A percentile compares a stretch with the other conserved stretches of the same genome.
Conservation (phyloP, 2,888 invertebrate species). For the Celastrina argiolus region DNA sequence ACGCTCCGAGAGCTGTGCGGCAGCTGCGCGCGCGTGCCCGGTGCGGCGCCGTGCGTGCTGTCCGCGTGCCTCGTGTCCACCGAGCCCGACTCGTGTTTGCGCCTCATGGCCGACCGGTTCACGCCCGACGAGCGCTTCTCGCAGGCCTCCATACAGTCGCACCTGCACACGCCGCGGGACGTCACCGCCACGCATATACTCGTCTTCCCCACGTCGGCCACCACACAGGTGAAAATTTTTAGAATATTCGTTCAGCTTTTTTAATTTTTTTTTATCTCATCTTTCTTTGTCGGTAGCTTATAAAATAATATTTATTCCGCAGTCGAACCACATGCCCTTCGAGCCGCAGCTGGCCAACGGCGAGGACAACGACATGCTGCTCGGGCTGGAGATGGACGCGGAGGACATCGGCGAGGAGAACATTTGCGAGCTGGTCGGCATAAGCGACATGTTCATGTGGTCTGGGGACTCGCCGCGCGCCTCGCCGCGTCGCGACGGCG, state of each 20-base stretch:
- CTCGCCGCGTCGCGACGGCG: slow-evolving; percentile 45
- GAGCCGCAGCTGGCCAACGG: slow-evolving; percentile 69
- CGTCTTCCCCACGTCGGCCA: slow-evolving; percentile 98
- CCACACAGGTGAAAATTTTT: slow-evolving; percentile 89
- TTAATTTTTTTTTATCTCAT: too few relatives aligned
- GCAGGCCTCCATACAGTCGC: slow-evolving; percentile 91
- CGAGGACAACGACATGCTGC: slow-evolving; percentile 65
- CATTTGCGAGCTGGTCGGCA: slow-evolving; percentile 77
- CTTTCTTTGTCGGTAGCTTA: too few relatives aligned
- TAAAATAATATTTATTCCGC: slow-evolving; percentile 28
- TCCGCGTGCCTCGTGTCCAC: slow-evolving; percentile 98
- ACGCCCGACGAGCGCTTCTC: slow-evolving; percentile 96
- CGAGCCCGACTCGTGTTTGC: slow-evolving; percentile 91
- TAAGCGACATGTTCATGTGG: slow-evolving; percentile 83
- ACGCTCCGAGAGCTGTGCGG: slow-evolving; percentile 94
- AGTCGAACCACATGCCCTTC: slow-evolving; percentile 70
- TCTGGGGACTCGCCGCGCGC: slow-evolving; percentile 46
- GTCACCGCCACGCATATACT: slow-evolving; percentile 98
- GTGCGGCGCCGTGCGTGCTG: slow-evolving; percentile 92
- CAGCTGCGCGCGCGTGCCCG: slow-evolving; percentile 89
- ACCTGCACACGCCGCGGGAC: slow-evolving; percentile 96
- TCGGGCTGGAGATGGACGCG: slow-evolving; percentile 64
- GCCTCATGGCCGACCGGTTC: slow-evolving; percentile 96
- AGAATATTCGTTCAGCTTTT: too few relatives aligned
- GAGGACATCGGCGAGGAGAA: slow-evolving; percentile 82